phyloP scores from a whole-genome alignment of 2,888 invertebrate species.

The Aphidoletes aphidimyza region DNA sequence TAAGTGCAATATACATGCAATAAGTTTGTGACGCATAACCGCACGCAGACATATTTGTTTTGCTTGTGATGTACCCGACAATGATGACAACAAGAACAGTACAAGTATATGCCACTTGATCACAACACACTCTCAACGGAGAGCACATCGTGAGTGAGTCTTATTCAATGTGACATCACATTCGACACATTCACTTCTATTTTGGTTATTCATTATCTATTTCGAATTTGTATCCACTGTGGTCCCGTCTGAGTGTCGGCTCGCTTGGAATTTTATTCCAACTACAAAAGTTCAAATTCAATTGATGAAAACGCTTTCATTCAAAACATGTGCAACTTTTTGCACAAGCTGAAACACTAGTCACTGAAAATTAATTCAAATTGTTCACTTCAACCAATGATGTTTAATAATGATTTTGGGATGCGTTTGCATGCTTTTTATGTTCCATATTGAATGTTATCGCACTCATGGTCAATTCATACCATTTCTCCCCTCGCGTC shows the following conservation, averaged over 20 bases:
- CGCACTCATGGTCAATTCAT: neutral
- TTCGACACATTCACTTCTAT: no score
- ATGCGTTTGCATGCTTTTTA: neutral
- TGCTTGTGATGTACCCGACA: neutral
- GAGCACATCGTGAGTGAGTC: no score
- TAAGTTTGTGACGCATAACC: neutral
- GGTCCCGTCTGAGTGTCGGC: no score
- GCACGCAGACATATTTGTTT: neutral
- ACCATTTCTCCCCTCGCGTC: no score
- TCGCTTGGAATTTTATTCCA: no score
- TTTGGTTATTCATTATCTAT: no score
- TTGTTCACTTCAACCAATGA: conserved; percentile 13
- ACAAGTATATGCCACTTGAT: neutral
- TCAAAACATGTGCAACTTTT: conserved; percentile 9
- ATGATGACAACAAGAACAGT: neutral
- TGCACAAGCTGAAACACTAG: neutral
- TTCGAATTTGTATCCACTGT: no score
- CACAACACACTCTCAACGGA: no score
- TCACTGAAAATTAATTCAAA: conserved; percentile 40
- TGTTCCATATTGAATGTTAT: neutral
- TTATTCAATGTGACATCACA: no score
- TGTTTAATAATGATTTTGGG: neutral
- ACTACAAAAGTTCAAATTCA: neutral
- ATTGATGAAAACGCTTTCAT: neutral
- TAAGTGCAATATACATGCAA: neutral